Conservation (phyloP, 2,113 vertebrate species). For the Machaerirhynchus nigripectus region DNA sequence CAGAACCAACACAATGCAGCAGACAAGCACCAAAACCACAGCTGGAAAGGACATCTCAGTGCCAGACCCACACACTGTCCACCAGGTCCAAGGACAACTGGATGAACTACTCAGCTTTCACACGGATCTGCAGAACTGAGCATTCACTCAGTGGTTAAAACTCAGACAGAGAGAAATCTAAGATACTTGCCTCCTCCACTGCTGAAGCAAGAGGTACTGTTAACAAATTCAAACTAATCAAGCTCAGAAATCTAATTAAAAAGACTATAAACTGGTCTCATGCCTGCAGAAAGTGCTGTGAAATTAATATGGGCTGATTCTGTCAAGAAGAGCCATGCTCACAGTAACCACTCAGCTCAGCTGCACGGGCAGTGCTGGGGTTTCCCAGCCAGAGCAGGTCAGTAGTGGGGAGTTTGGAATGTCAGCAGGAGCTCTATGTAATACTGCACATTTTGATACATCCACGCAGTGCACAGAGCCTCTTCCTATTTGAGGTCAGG, state of each 20-base stretch:
- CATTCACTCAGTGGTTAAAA: background rate
- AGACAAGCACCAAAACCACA: background rate
- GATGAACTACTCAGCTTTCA: background rate
- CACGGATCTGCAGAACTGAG: background rate
- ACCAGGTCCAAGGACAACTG: background rate
- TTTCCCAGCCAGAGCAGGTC: background rate
- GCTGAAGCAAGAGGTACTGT: background rate
- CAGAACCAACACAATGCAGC: accelerated
- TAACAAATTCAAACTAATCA: background rate
- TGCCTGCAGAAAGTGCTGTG: background rate
- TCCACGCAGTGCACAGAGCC: background rate
- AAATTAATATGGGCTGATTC: background rate
- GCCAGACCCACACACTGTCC: background rate
- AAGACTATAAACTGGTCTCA: background rate
- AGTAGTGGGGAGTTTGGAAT: background rate
- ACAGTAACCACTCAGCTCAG: background rate
- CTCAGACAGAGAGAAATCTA: background rate
- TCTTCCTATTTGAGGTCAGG: background rate
- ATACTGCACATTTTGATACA: background rate
- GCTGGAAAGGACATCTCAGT: background rate
- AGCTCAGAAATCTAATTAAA: background rate
- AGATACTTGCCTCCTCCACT: background rate
- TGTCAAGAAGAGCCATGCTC: background rate
- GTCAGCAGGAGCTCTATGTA: background rate
- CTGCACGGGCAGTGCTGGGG: background rate